Evolutionary conservation across 2,113 vertebrate genomes (phyloP).

Genomic region (Neolamprologus kungweensis): DNA sequence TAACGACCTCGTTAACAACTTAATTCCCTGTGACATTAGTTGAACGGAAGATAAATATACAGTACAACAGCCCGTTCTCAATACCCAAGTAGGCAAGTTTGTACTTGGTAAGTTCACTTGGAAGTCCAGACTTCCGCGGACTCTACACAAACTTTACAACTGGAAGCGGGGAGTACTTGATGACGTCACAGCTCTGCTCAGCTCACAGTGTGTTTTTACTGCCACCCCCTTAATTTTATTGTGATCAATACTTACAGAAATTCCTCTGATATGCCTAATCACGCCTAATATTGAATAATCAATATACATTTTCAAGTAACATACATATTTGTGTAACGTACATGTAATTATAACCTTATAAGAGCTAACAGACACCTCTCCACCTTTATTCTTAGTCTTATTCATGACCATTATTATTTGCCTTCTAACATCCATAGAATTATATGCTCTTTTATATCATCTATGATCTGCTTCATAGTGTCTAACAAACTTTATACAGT

Average conservation of each 20-base stretch:
- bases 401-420: background rate
- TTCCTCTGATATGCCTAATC: background rate
- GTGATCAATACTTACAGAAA: background rate
- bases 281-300: background rate
- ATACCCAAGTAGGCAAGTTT: background rate
- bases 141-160: background rate
- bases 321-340: background rate
- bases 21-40: background rate
- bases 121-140: background rate
- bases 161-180: background rate
- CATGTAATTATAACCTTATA: background rate
- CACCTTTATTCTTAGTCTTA: background rate
- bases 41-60: background rate
- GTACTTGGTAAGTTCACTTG: background rate
- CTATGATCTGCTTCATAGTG: background rate
- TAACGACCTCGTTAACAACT: background rate
- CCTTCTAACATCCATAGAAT: background rate
- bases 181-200: background rate
- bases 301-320: background rate
- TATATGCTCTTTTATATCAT: background rate
- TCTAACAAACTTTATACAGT: background rate
- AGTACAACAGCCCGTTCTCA: background rate
- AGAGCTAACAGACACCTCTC: background rate
- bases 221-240: background rate
- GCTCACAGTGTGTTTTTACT: background rate